These are phyloP conservation scores for Ispidina picta DNA, from an alignment of 2,797 vertebrate species.

Conservation along the genomic window DNA sequence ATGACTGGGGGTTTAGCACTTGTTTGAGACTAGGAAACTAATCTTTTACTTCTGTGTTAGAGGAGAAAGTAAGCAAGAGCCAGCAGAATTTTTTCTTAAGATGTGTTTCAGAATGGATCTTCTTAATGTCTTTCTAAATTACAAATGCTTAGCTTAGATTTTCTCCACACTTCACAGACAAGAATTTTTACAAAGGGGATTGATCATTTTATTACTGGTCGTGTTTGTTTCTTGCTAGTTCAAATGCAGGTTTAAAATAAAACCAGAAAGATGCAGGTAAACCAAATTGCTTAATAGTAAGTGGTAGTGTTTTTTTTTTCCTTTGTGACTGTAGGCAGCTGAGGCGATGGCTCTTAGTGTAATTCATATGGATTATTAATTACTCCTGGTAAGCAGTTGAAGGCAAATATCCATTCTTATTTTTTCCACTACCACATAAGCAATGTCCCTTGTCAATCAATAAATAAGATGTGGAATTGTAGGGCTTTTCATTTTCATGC, in stretches of 20 bases:
- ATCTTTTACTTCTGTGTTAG: neutral
- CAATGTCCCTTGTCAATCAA: neutral
- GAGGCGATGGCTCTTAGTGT: neutral
- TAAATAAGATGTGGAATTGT: neutral
- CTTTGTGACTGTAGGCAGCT: neutral
- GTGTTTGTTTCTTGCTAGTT: neutral
- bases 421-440: neutral
- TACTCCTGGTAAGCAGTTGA: neutral
- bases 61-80: neutral
- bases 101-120: conserved; percentile 25
- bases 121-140: conserved; percentile 39
- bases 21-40: neutral
- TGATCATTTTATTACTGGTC: neutral
- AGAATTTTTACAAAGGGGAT: conserved; percentile 21
- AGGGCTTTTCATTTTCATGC: neutral
- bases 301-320: neutral
- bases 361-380: neutral
- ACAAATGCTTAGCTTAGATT: conserved; percentile 28
- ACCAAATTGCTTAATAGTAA: neutral
- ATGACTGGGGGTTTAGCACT: neutral
- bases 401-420: neutral
- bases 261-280: neutral
- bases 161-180: neutral
- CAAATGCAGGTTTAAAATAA: neutral
- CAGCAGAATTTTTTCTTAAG: neutral